A percentile compares a stretch with the other conserved stretches of the same genome.
These are phyloP conservation scores for Cyclargus thomasi DNA, from an alignment of 1,140 invertebrate species.

Conservation along the genomic window DNA sequence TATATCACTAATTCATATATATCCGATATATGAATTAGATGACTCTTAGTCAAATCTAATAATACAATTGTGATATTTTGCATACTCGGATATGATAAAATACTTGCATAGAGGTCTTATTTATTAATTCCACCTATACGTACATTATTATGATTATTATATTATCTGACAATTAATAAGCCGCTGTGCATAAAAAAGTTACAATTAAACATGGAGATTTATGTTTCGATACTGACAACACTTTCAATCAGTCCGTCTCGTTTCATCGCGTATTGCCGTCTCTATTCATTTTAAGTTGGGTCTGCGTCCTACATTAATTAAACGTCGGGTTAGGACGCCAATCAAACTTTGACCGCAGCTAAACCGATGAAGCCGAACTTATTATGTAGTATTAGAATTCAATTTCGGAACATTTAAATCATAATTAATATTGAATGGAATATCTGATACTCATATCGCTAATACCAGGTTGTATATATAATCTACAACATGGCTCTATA, in stretches of 20 bases:
- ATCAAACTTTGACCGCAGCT: constrained; percentile 70
- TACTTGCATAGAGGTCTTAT: no score
- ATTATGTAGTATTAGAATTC: constrained; percentile 72
- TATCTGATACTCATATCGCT: background rate
- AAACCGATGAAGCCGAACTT: constrained; percentile 67
- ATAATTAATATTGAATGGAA: background rate
- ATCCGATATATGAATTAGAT: no score
- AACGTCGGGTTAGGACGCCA: constrained; percentile 65
- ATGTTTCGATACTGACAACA: constrained; percentile 42
- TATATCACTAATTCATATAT: no score
- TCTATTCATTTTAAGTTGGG: constrained; percentile 42
- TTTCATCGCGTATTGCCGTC: constrained; percentile 33
- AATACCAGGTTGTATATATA: no score
- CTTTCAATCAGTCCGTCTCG: constrained; percentile 41
- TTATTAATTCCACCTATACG: no score
- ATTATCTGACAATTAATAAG: no score
- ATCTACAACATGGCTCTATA: no score
- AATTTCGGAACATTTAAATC: constrained; percentile 48
- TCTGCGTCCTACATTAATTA: constrained; percentile 63
- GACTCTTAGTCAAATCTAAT: no score
- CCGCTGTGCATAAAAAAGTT: background rate
- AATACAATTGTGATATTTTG: no score
- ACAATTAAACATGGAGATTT: background rate
- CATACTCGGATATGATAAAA: no score
- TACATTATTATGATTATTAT: no score